Conservation (phyloP, 2,888 invertebrate species). For the Uropetala carovei region DNA sequence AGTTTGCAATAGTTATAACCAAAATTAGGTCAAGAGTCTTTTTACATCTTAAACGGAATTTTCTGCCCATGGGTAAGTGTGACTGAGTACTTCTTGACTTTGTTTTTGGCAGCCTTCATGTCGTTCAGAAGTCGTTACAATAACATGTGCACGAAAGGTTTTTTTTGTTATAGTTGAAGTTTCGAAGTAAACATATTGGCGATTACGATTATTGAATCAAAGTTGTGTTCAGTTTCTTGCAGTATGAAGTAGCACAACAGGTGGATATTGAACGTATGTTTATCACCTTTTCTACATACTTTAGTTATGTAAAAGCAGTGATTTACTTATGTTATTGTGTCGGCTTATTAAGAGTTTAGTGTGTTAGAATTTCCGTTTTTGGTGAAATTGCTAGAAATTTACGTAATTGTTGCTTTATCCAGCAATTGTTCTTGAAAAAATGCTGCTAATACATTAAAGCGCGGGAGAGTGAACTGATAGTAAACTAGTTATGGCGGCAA, state of each 20-base stretch:
- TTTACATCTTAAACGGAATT: neutral
- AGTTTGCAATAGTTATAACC: slow-evolving; percentile 50
- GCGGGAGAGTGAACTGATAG: neutral
- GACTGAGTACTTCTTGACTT: neutral
- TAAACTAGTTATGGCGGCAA: slow-evolving; percentile 42
- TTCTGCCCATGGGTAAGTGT: slow-evolving; percentile 56
- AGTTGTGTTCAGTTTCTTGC: neutral
- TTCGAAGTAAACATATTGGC: slow-evolving; percentile 27
- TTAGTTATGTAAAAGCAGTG: too few species aligned
- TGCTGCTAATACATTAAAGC: neutral
- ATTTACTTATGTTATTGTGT: neutral
- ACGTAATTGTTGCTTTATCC: neutral
- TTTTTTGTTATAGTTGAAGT: slow-evolving; percentile 29
- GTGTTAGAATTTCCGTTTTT: neutral
- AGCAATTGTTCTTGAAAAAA: neutral
- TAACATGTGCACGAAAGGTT: neutral
- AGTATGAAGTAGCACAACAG: neutral
- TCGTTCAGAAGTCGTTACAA: neutral
- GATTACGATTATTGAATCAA: neutral
- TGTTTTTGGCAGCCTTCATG: neutral
- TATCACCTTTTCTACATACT: too few species aligned
- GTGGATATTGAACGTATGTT: too few species aligned
- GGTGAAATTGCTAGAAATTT: neutral
- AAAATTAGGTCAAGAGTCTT: slow-evolving; percentile 47
- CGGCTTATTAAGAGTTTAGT: neutral